Evolutionary conservation across 2,113 vertebrate species (phyloP), one percentile per base, ranked within the genome.

Genomic region (Strix aluco): DNA sequence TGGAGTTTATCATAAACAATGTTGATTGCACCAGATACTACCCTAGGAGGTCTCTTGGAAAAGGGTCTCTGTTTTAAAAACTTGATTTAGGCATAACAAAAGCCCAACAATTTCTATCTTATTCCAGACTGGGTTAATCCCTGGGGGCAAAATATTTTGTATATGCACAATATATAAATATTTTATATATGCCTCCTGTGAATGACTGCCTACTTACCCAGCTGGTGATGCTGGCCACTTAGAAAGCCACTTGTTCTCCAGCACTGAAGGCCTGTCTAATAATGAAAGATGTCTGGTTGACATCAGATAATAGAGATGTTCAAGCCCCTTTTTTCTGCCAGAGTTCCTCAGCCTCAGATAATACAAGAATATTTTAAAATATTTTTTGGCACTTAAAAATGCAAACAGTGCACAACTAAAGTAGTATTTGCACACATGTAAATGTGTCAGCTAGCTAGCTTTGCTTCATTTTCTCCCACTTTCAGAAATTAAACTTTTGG

Each of bases 401-500:
- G 44, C 44, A 62, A 8, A 0, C 20, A 23, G 3, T 26, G 23
- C 8, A 54, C 12, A 57, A 38, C 38, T 81, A 15, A 83, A 55
- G 34, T 32, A 57, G 11, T 27, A 63, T 89, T 81, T 81, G 14
- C 57, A 87, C 27, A 30, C 19, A 57, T 23, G 49, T 54, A 88
- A 81, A 47, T 30, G 11, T 72, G 34, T 72, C 51, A 74, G 30
- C 40, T 77, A 84, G 34, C 18, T 72, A 83, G 26, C 17, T 94
- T 86, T 61, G 26, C 13, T 81, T 84, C 4, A 54, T 87, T 92
- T 81, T 84, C 42, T 80, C 29, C 62, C 17, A 66, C 36, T 75
- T 94, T 32, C 65, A 66, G 70, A 89, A 91, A 86, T 79, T 20
- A 89, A 94, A 70, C 40, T 84, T 91, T 49, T 92, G 63, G 70